Base-by-base conservation (phyloP, 2,113 vertebrate species). In the Acrocephalus arundinaceus region DNA sequence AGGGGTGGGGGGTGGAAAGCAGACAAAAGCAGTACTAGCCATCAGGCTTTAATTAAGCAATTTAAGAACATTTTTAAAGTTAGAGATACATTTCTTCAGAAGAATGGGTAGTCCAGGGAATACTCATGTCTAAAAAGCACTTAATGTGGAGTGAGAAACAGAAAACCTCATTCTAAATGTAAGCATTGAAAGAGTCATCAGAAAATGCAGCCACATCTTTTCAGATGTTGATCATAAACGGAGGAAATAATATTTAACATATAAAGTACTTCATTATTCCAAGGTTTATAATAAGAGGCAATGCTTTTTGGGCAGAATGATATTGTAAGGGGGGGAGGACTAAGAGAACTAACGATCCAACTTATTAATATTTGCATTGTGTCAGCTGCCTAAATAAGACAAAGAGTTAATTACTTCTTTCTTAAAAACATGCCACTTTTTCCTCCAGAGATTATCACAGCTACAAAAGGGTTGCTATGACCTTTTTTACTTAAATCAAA, bases 381-480 rank as follows among this genome's bases (percentile, higher is more conserved):
- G 65, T 51, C n/a, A 48, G 2, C 1, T 55, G 3, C 11, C 17
- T 46, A 76, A 57, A 10, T 33, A 59, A 65, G 10, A 57, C 11
- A 65, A 7, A 49, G 7, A 43, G 10, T 37, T n/a, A 71, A 52
- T 33, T 18, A 11, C 3, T 5, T 35, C 35, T 74, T 77, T 25
- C 9, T 19, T 27, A 63, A 73, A 77, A 22, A 1, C 1, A 25
- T 59, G 3, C 17, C 1, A 2, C 2, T 25, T 45, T 74, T 80
- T 73, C 45, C n/a, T 77, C 15, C 17, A 33, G 51, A 57, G 31
- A 48, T 31, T 27, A 48, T 39, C 20, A 81, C 4, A 46, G 5
- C 9, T 67, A 37, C 24, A 52, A 66, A 70, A 54, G 22, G 0
- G 3, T 7, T 51, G 3, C 28, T 51, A 16, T 0, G 3, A 25